A percentile compares a stretch with the other conserved stretches of the same genome.
Evolutionary conservation across 2,888 invertebrate species (phyloP).

Genomic region (Drosophila anomalata): DNA sequence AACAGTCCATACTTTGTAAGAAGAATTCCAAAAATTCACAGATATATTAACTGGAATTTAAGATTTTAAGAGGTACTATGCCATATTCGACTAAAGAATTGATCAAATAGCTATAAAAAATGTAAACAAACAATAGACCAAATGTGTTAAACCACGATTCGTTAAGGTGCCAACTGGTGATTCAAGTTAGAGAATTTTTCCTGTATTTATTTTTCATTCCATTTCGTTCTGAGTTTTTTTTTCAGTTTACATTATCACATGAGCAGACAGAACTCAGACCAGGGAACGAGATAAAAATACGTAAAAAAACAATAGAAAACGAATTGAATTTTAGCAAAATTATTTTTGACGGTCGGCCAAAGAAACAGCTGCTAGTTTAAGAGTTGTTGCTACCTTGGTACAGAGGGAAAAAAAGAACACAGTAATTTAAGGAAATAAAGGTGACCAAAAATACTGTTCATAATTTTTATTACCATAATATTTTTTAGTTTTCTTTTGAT

Average conservation of each 20-base stretch:
- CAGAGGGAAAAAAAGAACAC: background rate
- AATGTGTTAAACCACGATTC: slow-evolving; percentile 23
- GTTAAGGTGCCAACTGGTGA: slow-evolving; percentile 11
- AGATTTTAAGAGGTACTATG: background rate
- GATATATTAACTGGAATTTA: background rate
- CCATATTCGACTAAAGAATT: background rate
- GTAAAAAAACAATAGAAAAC: slow-evolving; percentile 45
- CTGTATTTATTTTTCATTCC: slow-evolving; percentile 13
- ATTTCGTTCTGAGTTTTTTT: slow-evolving; percentile 2
- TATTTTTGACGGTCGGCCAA: slow-evolving; percentile 38
- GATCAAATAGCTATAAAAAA: slow-evolving; percentile 12
- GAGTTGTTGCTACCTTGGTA: slow-evolving; percentile 1
- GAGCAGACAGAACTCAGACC: slow-evolving; percentile 21
- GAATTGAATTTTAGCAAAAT: slow-evolving; percentile 34
- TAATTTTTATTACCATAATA: background rate
- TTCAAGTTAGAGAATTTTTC: slow-evolving; percentile 32
- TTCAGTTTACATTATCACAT: slow-evolving; percentile 43
- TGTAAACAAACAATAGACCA: slow-evolving; percentile 16
- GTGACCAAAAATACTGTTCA: too few species aligned
- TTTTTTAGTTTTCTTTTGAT: background rate
- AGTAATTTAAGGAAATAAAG: background rate
- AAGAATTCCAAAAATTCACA: background rate
- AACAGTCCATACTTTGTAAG: background rate
- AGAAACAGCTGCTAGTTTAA: slow-evolving; percentile 43
- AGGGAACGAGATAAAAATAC: slow-evolving; percentile 69